Base-by-base conservation (phyloP, 1,140 invertebrate species). In the Aleiodes sp. region DNA sequence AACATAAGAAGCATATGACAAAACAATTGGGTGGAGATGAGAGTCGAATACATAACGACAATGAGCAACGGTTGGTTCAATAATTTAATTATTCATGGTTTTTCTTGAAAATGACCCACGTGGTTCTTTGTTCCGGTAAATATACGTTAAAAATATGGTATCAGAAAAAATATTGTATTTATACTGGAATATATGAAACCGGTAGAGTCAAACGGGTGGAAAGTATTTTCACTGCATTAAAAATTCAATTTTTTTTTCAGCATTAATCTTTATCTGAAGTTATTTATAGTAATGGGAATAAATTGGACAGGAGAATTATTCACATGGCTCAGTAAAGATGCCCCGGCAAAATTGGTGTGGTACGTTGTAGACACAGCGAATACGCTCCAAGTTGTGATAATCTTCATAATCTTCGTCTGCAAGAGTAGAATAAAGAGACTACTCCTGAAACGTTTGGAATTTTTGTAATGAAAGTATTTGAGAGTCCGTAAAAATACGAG, bases 281-380 rank as follows among this genome's bases (percentile, higher is more conserved):
- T 93, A 4, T 90, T 93, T 65, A 86, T 93, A 16, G 90, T 92
- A 0, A 93, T 93, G 92, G 92, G 92, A 3, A 88, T 93, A 1
- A 92, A 89, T 65, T 93, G 92, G 92, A 85, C 88, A 1, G 88
- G 89, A 80, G 92, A 93, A 76, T 87, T 92, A 37, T 77, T 93
- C 21, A 92, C 91, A 0, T 92, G 87, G 85, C 74, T 87, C 29
- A 86, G 83, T 4, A 83, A 12, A n/a, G 3, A 14, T 9, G 82
- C 12, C 87, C 87, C 21, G 79, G 84, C 6, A 89, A 87, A 78
- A 78, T 90, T n/a, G 10, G 91, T 89, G 88, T 90, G 21, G 65
- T 91, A 6, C 85, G 87, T 0, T 9, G 37, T n/a, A 41, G 90
- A 91, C 70, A 64, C 91, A 35, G 85, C 87, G 0, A 91, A 91